Percentiles rank a stretch among this genome's conserved stretches.
These are phyloP conservation scores for Grammomys surdaster DNA, from an alignment of 2,113 vertebrate genomes.

Conservation along the genomic window DNA sequence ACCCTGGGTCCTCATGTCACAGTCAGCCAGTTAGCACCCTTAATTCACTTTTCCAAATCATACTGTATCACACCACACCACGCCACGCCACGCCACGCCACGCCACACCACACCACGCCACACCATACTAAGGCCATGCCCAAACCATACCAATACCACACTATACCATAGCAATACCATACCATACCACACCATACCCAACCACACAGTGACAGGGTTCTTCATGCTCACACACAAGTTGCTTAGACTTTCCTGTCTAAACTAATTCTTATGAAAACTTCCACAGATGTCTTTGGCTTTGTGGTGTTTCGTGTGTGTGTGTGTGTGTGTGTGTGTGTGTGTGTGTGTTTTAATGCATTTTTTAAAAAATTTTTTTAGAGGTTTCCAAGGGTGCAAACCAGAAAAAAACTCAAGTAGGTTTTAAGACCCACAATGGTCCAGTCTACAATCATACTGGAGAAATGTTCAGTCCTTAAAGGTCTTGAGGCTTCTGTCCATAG, in stretches of 20 bases:
- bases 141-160: no score
- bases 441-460: background rate
- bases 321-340: no score
- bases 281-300: constrained; percentile 33
- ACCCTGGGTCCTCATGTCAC: background rate
- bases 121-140: no score
- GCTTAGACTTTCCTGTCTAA: background rate
- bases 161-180: no score
- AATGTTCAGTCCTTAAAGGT: background rate
- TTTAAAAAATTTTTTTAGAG: background rate
- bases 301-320: background rate
- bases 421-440: background rate
- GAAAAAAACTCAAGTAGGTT: constrained; percentile 49
- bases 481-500: background rate
- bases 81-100: no score
- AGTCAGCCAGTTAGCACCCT: background rate
- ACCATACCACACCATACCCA: background rate
- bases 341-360: background rate
- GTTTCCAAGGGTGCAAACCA: constrained; percentile 55
- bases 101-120: no score
- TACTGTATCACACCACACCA: no score
- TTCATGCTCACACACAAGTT: background rate
- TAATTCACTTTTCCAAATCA: background rate
- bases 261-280: background rate
- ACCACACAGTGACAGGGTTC: background rate